Conservation (phyloP, 2,888 invertebrate species). For the Hesperia comma region DNA sequence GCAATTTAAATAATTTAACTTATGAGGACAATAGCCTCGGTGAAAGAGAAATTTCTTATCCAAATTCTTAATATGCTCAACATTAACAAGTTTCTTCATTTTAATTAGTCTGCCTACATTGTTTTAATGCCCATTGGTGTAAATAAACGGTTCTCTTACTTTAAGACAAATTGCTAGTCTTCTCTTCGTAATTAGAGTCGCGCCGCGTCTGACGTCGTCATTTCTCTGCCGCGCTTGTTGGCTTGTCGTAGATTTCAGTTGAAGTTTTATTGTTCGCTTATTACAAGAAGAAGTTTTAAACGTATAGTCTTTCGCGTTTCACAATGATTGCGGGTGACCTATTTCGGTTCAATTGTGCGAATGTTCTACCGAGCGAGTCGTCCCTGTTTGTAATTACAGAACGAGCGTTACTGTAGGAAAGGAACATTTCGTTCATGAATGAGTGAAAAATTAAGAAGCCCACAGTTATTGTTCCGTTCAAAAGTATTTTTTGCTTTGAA, state of each 20-base stretch:
- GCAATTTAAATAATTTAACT: conserved; percentile 23
- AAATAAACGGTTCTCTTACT: conserved; percentile 46
- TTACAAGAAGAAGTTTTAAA: conserved; percentile 34
- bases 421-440: conserved; percentile 13
- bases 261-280: conserved; percentile 40
- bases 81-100: conserved; percentile 27
- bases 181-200: conserved; percentile 53
- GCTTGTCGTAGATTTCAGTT: conserved; percentile 39
- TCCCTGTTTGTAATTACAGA: conserved; percentile 27
- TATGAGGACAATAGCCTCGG: conserved; percentile 10
- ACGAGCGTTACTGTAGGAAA: conserved; percentile 7
- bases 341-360: conserved; percentile 32
- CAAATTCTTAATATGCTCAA: conserved; percentile 28
- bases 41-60: conserved; percentile 20
- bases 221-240: conserved; percentile 50
- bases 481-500: not conserved
- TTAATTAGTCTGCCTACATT: conserved; percentile 42
- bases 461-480: conserved; percentile 2
- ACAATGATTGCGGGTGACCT: conserved; percentile 24
- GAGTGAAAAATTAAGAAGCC: conserved; percentile 21
- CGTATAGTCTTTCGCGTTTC: conserved; percentile 30
- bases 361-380: conserved; percentile 19
- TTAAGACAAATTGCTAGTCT: conserved; percentile 51
- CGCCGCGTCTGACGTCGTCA: conserved; percentile 47
- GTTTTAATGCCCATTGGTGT: conserved; percentile 41